Evolutionary conservation across 2,888 invertebrate species (phyloP), one percentile per base, ranked within the genome.

Genomic region (Aspidapion aeneum): DNA sequence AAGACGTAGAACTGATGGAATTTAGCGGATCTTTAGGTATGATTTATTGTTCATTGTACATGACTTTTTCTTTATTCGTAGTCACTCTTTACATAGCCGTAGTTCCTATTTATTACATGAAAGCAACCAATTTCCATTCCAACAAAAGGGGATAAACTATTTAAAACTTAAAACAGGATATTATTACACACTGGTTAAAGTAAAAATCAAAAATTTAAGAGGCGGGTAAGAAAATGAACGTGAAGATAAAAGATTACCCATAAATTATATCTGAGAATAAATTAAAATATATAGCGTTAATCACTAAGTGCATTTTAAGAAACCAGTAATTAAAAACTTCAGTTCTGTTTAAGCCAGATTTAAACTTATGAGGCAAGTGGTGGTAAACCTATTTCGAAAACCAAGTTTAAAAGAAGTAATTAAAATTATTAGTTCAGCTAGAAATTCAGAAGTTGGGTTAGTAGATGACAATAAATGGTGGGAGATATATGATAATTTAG

Each of bases 61-160:
- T 69, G 61, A 16, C 73, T 1, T 21, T 63, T 16, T 71, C 67
- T 17, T 50, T 72, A n/a, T 62, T 69, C 12, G 65, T 71, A 50
- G 49, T 60, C 20, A 72, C 67, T 2, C 18, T 72, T 5, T 73
- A 70, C 50, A 63, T 73, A 20, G 67, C 70, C 17, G 63, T 74
- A 2, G 70, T 75, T 50, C 68, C 69, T 0, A 68, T 72, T 18
- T 62, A 64, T 49, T 74, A 74, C 60, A 54, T 55, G 0, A 66
- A 72, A 54, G 70, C 75, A 0, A 68, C 71, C 55, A 57, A 68
- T 12, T 69, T 64, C 64, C 74, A 71, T 57, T 70, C 71, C 0
- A 68, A 66, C 20, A 56, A 59, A 1, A 19, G 64, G 1, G 60
- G 66, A 57, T 67, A 7, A 61, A 67, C 12, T 73, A 69, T 55